Base-by-base conservation (phyloP, 2,113 vertebrate species). In the Sylvia atricapilla region DNA sequence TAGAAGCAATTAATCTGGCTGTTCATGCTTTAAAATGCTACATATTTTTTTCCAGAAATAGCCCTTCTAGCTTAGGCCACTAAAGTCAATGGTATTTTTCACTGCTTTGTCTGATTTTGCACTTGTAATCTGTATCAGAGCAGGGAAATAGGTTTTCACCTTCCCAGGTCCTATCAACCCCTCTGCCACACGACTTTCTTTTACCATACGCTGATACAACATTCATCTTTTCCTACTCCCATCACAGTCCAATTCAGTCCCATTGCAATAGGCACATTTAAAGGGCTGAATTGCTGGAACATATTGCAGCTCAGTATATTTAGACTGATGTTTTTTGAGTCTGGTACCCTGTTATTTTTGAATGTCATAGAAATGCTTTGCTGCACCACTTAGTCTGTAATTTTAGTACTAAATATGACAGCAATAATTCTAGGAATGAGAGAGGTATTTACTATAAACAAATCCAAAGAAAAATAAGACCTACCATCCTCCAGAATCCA, bases 391-490 rank as follows among this genome's bases (percentile, higher is more conserved):
- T 27, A 82, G 35, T 14, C 41, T 64, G 44, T 37, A 82, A 94
- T 85, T 91, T 89, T 91, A 83, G 68, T 33, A 68, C 53, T 75
- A 94, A 94, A 80, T 60, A 94, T 43, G 70, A 87, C 70, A 94
- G 70, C 17, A 87, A 22, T 83, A 85, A 92, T 63, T 92, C 74
- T 80, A 85, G 60, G 52, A 85, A 90, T 56, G 15, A 63, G 21
- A 87, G 22, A 64, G n/a, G n/a, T 63, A 81, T 84, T 86, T 93
- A 76, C 50, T 80, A 25, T 39, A 89, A 93, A 93, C 31, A 92
- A 94, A 94, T 62, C 7, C 28, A 60, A 85, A 88, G 37, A 90
- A 89, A 39, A 84, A 39, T 67, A 67, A 75, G 23, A 62, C 10
- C 58, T 10, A 74, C 39, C 27, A 64, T 20, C 11, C 46, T 63